Conservation (phyloP, 1,140 invertebrate species). For the Apis dorsata region DNA sequence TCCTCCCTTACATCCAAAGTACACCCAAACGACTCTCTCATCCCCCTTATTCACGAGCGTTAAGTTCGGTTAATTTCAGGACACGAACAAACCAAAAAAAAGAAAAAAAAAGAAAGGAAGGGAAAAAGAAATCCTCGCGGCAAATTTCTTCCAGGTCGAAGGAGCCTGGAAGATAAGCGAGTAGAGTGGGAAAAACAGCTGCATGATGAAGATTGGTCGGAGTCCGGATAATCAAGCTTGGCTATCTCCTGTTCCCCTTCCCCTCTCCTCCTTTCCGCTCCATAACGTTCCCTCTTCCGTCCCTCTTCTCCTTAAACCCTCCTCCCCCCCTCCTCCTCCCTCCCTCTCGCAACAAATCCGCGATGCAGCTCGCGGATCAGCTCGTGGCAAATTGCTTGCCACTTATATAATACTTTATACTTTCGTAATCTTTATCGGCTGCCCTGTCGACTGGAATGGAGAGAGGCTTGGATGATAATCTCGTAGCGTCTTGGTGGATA, state of each 20-base stretch:
- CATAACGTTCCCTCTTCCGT: no score
- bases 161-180: constrained; percentile 43
- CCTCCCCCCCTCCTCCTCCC: rapidly evolving
- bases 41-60: constrained; percentile 56
- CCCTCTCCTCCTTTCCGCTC: no score
- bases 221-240: constrained; percentile 57
- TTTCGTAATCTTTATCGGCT: no score
- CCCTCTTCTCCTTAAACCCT: no score
- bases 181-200: constrained; percentile 64
- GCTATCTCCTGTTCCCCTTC: not conserved
- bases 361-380: no score
- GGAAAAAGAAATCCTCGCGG: constrained; percentile 1
- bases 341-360: no score
- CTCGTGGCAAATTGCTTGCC: no score
- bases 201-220: constrained; percentile 64
- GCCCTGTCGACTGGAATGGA: no score
- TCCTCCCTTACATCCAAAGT: no score
- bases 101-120: not conserved
- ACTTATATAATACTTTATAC: no score
- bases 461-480: no score
- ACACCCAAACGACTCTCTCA: not conserved
- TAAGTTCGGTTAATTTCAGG: constrained; percentile 58
- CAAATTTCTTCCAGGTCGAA: constrained; percentile 54
- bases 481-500: no score
- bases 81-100: not conserved